Conservation (phyloP, 2,797 vertebrate species). For the Amblyopsis hoosieri region DNA sequence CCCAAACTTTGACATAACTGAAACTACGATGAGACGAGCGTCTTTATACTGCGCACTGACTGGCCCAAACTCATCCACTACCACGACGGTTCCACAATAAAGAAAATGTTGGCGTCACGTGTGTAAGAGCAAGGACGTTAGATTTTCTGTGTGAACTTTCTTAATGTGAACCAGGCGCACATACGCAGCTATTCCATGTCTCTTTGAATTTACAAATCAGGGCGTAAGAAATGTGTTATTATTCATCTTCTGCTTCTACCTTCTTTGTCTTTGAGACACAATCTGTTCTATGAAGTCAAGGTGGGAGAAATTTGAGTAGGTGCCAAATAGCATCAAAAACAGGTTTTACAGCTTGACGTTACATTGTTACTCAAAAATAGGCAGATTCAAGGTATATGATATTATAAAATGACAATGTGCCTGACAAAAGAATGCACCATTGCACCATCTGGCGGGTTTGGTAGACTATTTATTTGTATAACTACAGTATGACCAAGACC, state of each 20-base stretch:
- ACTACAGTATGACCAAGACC: conserved; percentile 21
- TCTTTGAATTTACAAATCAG: conserved; percentile 34
- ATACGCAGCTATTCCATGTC: conserved; percentile 42
- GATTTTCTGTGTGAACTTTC: conserved; percentile 25
- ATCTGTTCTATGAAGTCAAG: conserved; percentile 59
- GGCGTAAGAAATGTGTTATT: conserved; percentile 45
- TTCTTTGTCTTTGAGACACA: conserved; percentile 47
- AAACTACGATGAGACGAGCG: not conserved
- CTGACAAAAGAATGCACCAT: conserved; percentile 16
- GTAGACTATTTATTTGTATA: conserved; percentile 6
- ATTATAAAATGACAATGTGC: conserved; percentile 35
- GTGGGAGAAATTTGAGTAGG: conserved; percentile 50
- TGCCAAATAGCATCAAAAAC: conserved; percentile 34
- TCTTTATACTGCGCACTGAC: conserved; percentile 6
- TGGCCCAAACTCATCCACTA: conserved; percentile 7
- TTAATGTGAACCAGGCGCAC: conserved; percentile 58
- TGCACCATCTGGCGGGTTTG: conserved; percentile 20
- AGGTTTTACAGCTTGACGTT: conserved; percentile 39
- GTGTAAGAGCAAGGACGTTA: not conserved
- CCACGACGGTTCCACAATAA: conserved; percentile 6
- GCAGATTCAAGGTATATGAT: not conserved
- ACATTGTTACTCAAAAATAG: conserved; percentile 38
- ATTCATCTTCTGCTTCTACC: conserved; percentile 48
- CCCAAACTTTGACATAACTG: not conserved
- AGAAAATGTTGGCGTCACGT: not conserved